Percentiles rank a stretch among this genome's conserved stretches.
phyloP scores from a whole-genome alignment of 35 echinoderm and acorn worm genomes.

The Lytechinus pictus region DNA sequence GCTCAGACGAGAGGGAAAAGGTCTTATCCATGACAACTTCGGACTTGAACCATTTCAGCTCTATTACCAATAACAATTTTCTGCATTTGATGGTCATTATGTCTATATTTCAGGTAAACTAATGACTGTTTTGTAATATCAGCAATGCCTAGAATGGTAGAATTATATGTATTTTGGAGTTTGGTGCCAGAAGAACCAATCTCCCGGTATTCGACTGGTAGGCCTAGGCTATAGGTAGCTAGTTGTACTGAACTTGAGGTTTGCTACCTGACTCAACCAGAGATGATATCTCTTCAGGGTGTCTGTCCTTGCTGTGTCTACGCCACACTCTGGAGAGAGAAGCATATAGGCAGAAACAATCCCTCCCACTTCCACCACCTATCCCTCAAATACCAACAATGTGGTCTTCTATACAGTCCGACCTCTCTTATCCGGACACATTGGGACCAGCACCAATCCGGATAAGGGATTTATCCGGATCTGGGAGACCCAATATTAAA shows the following conservation, averaged over 20 bases:
- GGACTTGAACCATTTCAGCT: not conserved
- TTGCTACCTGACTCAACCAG: not conserved
- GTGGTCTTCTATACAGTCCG: not conserved
- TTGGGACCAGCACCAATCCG: no score
- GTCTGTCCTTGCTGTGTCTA: not conserved
- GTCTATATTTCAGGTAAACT: not conserved
- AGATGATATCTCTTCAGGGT: not conserved
- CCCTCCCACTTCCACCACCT: not conserved
- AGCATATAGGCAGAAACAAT: not conserved
- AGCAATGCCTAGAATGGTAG: not conserved
- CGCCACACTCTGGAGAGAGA: not conserved
- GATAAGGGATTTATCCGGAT: no score
- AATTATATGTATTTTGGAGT: not conserved
- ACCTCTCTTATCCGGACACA: no score
- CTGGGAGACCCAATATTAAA: no score
- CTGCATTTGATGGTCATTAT: not conserved
- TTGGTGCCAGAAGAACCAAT: not conserved
- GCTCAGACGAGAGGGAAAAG: not conserved
- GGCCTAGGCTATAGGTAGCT: no score
- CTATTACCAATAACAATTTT: not conserved
- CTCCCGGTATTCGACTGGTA: no score
- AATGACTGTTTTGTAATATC: not conserved
- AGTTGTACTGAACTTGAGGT: no score
- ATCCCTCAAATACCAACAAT: constrained; percentile 11
- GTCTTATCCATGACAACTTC: not conserved